Percentiles rank a stretch among this genome's conserved stretches.
phyloP scores from a whole-genome alignment of 2,797 vertebrate species.

The Rhinichthys osculus region DNA sequence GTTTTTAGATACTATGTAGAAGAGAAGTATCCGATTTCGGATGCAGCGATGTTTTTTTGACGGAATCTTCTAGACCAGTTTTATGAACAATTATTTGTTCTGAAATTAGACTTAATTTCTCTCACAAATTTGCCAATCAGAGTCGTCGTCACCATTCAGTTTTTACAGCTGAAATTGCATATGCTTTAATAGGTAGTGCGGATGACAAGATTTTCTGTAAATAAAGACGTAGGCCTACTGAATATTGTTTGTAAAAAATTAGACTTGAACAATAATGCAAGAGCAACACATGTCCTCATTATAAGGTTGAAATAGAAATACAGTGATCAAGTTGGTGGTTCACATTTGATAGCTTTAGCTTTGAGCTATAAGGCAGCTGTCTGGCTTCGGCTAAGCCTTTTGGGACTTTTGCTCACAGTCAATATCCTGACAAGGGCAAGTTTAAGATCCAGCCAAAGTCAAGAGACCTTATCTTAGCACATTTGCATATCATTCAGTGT shows the following conservation, averaged over 20 bases:
- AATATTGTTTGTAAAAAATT: neutral
- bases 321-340: slow-evolving; percentile 24
- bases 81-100: neutral
- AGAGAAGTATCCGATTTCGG: neutral
- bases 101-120: neutral
- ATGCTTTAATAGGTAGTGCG: no score
- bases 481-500: slow-evolving; percentile 18
- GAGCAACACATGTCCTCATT: neutral
- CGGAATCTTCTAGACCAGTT: neutral
- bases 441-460: slow-evolving; percentile 19
- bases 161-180: no score
- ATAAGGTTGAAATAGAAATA: slow-evolving; percentile 8
- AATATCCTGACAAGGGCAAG: slow-evolving; percentile 39
- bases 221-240: neutral
- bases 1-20: neutral
- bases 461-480: neutral
- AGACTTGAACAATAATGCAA: neutral
- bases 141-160: neutral
- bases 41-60: neutral
- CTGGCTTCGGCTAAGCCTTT: slow-evolving; percentile 27
- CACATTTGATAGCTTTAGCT: slow-evolving; percentile 30
- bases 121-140: neutral
- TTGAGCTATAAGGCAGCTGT: slow-evolving; percentile 26
- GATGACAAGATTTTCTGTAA: neutral
- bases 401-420: neutral